Evolutionary conservation across 2,797 vertebrate species (phyloP).

Genomic region (Falco novaeseelandiae): DNA sequence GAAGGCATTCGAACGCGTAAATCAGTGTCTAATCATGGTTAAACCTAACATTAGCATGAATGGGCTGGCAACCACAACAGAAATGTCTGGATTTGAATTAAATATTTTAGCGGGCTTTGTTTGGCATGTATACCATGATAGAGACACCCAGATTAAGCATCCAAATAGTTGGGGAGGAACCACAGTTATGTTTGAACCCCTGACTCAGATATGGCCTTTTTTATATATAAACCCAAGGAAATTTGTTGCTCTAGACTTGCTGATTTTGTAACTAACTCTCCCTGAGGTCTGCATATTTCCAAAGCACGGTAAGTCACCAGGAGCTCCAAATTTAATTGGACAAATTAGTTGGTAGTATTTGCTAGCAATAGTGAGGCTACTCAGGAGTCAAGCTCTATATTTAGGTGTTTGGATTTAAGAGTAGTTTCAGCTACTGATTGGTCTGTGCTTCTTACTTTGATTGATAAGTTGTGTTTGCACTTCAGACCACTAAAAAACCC

Average conservation of each 20-base stretch:
- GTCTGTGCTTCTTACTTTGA: not conserved
- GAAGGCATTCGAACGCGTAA: not conserved
- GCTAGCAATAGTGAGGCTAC: not conserved
- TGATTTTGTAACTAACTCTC: not conserved
- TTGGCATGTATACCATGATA: not conserved
- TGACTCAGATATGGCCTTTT: not conserved
- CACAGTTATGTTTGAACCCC: not conserved
- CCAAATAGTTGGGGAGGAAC: not conserved
- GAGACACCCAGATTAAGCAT: not conserved
- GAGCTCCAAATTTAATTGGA: not conserved
- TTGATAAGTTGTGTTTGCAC: not conserved
- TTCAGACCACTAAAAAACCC: not conserved
- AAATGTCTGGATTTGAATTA: not conserved
- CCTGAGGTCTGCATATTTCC: not conserved
- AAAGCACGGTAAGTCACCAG: not conserved
- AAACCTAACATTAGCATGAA: not conserved
- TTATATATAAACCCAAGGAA: not conserved
- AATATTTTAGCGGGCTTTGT: not conserved
- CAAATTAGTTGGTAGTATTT: not conserved
- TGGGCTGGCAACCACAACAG: conserved; percentile 18
- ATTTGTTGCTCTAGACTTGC: not conserved
- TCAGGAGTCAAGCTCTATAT: not conserved
- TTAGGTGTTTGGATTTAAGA: not conserved
- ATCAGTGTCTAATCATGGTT: conserved; percentile 24
- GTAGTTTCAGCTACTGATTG: not conserved